A percentile compares a stretch with the other conserved stretches of the same genome.
phyloP scores from a whole-genome alignment of 2,888 invertebrate species.

The Heliconius ethilla region DNA sequence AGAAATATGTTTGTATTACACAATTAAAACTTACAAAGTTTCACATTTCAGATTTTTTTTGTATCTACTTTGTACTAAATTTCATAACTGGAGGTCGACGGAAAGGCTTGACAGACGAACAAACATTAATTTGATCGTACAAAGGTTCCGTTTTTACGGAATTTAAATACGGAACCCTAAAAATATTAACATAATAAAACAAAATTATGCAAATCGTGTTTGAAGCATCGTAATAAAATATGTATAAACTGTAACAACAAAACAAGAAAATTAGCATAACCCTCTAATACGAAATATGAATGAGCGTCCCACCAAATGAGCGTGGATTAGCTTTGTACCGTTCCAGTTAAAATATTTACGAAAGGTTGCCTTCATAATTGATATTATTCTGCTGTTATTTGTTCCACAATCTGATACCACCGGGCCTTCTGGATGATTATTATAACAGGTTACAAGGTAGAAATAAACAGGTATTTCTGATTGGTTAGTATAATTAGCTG shows the following conservation, averaged over 20 bases:
- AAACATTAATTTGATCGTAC: no score
- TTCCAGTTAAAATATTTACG: conserved; percentile 65
- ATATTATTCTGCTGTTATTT: conserved; percentile 51
- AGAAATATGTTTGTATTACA: no score
- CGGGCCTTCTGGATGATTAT: not conserved
- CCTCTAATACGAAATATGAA: conserved; percentile 59
- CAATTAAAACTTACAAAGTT: no score
- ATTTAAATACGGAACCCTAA: not conserved
- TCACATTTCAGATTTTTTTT: no score
- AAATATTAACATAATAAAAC: not conserved
- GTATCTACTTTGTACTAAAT: no score
- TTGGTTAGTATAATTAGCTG: not conserved
- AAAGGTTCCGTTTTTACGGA: no score
- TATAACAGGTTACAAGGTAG: not conserved
- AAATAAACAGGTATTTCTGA: not conserved
- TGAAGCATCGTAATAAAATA: conserved; percentile 16
- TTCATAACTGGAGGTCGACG: no score
- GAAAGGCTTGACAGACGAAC: no score
- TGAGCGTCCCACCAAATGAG: conserved; percentile 57
- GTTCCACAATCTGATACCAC: conserved; percentile 32
- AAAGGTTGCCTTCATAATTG: conserved; percentile 50
- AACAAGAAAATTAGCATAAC: conserved; percentile 55
- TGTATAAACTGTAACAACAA: conserved; percentile 32
- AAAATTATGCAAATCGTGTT: not conserved
- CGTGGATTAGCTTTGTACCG: conserved; percentile 60